These are phyloP conservation scores for Origma solitaria DNA, from an alignment of 2,113 vertebrate genomes.

Conservation along the genomic window DNA sequence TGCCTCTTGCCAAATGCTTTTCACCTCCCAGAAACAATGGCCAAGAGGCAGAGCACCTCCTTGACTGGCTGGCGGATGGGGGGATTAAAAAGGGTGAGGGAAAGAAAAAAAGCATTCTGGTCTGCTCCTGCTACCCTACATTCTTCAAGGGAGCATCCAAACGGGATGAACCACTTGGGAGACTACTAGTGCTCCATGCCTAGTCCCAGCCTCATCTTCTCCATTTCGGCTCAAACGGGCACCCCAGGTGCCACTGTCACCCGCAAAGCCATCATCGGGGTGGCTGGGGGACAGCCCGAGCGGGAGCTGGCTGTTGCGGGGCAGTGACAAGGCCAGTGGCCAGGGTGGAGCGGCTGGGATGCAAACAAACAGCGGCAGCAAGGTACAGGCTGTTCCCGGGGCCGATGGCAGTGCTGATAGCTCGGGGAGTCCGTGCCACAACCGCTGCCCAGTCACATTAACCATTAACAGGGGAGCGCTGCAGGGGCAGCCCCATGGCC, in stretches of 20 bases:
- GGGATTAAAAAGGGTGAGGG: not conserved
- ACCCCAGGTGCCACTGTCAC: not conserved
- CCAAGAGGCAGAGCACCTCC: not conserved
- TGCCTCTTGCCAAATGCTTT: not conserved
- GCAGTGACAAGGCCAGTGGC: not conserved
- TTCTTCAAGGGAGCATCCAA: not conserved
- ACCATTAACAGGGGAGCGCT: constrained; percentile 32
- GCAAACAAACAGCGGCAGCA: not conserved
- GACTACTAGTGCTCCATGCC: not conserved
- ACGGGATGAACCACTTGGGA: accelerated
- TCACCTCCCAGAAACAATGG: accelerated
- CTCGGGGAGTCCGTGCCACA: not conserved
- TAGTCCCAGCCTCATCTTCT: not conserved
- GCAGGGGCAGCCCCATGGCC: not conserved
- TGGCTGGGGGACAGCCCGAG: not conserved
- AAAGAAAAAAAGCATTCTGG: accelerated
- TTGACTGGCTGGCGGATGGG: accelerated
- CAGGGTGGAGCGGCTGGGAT: not conserved
- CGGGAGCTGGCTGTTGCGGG: not conserved
- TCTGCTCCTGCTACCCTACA: not conserved
- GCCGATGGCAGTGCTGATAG: constrained; percentile 23
- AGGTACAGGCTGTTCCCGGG: constrained; percentile 15
- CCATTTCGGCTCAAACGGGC: not conserved
- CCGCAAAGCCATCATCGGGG: accelerated
- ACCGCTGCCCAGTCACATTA: not conserved